phyloP scores from a whole-genome alignment of 1,140 invertebrate species.

The Drosophila sulfurigaster region DNA sequence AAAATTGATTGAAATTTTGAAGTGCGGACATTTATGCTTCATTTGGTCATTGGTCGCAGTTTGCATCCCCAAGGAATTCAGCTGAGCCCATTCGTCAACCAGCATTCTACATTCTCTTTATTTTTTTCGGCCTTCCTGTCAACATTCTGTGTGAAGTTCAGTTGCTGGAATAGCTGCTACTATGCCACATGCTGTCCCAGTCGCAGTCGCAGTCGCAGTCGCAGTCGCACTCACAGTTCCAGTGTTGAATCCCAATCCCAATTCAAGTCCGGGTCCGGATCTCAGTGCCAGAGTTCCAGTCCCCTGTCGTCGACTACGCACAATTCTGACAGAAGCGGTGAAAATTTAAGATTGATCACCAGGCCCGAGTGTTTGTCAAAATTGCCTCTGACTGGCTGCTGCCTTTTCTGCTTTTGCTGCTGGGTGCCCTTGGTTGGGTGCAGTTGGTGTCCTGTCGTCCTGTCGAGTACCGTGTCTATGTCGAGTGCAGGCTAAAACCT shows the following conservation, averaged over 20 bases:
- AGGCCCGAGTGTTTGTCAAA: slow-evolving; percentile 70
- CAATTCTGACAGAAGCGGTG: slow-evolving; percentile 84
- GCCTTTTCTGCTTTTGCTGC: neutral
- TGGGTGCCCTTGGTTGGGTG: slow-evolving; percentile 1
- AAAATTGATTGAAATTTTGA: slow-evolving; percentile 49
- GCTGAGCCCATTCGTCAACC: slow-evolving; percentile 73
- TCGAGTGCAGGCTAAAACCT: slow-evolving; percentile 76
- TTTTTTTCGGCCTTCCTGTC: slow-evolving; percentile 61
- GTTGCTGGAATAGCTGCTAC: slow-evolving; percentile 25
- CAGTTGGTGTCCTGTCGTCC: slow-evolving; percentile 22
- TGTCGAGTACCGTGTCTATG: slow-evolving; percentile 40
- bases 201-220: neutral
- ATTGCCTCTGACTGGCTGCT: slow-evolving; percentile 44
- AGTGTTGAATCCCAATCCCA: slow-evolving; percentile 18
- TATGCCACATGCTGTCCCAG: slow-evolving; percentile 67
- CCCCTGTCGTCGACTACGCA: slow-evolving; percentile 74
- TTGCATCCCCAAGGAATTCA: slow-evolving; percentile 52
- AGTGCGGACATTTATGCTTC: slow-evolving; percentile 67
- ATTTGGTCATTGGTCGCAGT: slow-evolving; percentile 59
- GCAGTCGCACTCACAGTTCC: neutral
- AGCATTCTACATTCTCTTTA: slow-evolving; percentile 29
- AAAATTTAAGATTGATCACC: slow-evolving; percentile 85
- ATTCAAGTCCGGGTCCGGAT: neutral
- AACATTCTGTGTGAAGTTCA: slow-evolving; percentile 58
- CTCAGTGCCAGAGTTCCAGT: slow-evolving; percentile 4